Conservation (phyloP, 2,888 invertebrate species). For the Thereva nobilitata region DNA sequence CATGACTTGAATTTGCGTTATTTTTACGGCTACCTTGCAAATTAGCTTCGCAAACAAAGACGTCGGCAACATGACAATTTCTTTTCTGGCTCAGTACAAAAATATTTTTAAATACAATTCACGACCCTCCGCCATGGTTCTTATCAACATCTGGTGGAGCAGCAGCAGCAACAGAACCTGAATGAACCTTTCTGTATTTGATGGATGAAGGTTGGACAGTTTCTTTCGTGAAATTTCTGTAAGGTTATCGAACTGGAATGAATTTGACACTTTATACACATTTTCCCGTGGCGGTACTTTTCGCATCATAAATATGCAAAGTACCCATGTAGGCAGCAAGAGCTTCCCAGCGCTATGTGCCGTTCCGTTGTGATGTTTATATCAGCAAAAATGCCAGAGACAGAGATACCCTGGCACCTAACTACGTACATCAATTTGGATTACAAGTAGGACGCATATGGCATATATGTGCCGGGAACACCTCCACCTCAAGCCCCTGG, state of each 20-base stretch:
- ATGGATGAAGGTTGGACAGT: conserved; percentile 18
- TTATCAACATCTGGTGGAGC: not conserved
- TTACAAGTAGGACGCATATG: too few species aligned
- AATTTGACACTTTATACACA: not conserved
- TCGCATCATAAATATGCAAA: conserved; percentile 4
- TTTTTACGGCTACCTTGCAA: conserved; percentile 2
- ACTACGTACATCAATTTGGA: too few species aligned
- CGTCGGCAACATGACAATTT: conserved; percentile 10
- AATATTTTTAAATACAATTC: too few species aligned
- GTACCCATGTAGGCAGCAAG: too few species aligned
- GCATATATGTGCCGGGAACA: too few species aligned
- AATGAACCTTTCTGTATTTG: conserved; percentile 10
- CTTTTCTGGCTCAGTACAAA: not conserved
- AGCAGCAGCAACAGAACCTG: not conserved
- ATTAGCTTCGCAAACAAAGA: not conserved
- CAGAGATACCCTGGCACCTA: too few species aligned
- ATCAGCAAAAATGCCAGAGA: too few species aligned
- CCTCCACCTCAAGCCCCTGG: too few species aligned
- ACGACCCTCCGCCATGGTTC: not conserved
- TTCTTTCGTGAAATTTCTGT: not conserved
- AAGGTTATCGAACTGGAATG: conserved; percentile 1
- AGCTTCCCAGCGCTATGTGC: too few species aligned
- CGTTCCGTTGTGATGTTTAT: too few species aligned
- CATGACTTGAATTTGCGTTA: too few species aligned
- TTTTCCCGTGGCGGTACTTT: not conserved